Conservation (phyloP, 2,113 vertebrate species). For the Taurulus bubalis region DNA sequence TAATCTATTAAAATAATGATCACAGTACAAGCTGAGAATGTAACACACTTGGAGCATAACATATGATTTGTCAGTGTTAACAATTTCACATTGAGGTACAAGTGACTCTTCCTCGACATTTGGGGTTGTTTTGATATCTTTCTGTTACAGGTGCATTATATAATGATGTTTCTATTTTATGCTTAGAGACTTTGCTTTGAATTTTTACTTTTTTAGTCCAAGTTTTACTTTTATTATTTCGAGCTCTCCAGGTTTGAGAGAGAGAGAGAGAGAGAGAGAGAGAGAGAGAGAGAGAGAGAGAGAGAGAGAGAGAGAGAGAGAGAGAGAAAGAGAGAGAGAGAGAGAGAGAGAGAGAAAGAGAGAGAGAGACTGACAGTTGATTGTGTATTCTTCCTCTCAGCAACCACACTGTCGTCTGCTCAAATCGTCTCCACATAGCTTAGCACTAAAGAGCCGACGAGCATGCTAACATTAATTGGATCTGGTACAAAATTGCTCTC, state of each 20-base stretch:
- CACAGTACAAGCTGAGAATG: neutral
- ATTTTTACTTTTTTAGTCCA: neutral
- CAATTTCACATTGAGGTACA: constrained; percentile 6
- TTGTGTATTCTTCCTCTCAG: constrained; percentile 1
- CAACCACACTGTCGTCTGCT: constrained; percentile 23
- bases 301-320: too few species aligned
- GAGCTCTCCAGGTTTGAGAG: constrained; percentile 8
- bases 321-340: too few species aligned
- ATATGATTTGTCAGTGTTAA: neutral
- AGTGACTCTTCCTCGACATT: neutral
- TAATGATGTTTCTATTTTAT: constrained; percentile 21
- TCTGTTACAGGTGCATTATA: constrained; percentile 10
- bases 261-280: too few species aligned
- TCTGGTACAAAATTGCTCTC: constrained; percentile 44
- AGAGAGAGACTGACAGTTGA: neutral
- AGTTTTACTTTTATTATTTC: constrained; percentile 1
- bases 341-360: too few species aligned
- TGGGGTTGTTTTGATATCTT: neutral
- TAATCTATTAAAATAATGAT: neutral
- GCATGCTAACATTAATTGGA: constrained; percentile 53
- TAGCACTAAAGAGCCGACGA: constrained; percentile 44
- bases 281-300: neutral
- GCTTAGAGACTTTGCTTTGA: neutral
- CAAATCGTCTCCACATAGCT: constrained; percentile 29
- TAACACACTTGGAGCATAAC: neutral